A percentile compares a stretch with the other conserved stretches of the same genome.
These are phyloP conservation scores for Antheraea mylitta DNA, from an alignment of 1,140 invertebrate species.

Conservation along the genomic window DNA sequence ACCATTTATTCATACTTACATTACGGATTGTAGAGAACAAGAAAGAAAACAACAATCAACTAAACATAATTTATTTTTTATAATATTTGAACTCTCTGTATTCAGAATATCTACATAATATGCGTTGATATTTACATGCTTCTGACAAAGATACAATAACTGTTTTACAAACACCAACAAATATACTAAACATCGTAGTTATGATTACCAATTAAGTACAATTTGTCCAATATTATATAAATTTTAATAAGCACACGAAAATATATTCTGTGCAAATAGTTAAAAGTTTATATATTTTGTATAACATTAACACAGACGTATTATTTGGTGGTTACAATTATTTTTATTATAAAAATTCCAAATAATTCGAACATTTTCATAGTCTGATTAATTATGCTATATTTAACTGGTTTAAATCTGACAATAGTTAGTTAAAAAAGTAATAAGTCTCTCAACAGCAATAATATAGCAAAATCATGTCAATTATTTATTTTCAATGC, in stretches of 20 bases:
- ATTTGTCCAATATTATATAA: constrained; percentile 26
- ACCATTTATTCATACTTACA: not conserved
- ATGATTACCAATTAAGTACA: constrained; percentile 39
- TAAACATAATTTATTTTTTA: constrained; percentile 73
- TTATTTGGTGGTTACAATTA: constrained; percentile 17
- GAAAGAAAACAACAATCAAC: constrained; percentile 51
- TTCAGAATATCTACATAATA: constrained; percentile 74
- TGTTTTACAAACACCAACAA: constrained; percentile 70
- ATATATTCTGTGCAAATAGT: constrained; percentile 16
- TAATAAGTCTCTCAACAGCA: no score
- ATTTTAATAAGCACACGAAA: constrained; percentile 24
- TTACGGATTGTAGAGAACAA: constrained; percentile 1
- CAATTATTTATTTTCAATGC: not conserved
- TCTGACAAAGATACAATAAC: constrained; percentile 62
- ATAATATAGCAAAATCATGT: not conserved
- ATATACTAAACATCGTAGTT: constrained; percentile 44
- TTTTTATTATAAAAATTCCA: not conserved
- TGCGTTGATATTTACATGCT: constrained; percentile 69
- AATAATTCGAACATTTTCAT: not conserved
- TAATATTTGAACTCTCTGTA: constrained; percentile 76
- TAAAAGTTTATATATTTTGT: constrained; percentile 17
- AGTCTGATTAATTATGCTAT: not conserved
- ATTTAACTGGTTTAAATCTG: not conserved
- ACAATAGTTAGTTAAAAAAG: not conserved
- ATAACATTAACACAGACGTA: constrained; percentile 24